Evolutionary conservation across 1,140 invertebrate species (phyloP).

Genomic region (Goniozus legneri): DNA sequence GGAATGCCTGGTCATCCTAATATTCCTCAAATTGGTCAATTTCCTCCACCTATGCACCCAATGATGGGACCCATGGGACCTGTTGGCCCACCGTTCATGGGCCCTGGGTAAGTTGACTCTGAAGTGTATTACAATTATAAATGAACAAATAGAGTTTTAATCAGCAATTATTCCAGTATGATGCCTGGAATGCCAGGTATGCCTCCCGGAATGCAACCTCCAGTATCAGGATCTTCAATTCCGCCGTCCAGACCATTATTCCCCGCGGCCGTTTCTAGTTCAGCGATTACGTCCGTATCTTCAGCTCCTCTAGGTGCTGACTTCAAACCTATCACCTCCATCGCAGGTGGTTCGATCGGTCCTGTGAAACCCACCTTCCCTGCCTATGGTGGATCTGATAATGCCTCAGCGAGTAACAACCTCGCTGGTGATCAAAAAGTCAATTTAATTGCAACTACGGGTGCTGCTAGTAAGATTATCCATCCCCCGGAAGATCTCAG

Average conservation of each 20-base stretch:
- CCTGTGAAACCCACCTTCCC: slow-evolving; percentile 73
- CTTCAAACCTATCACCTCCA: slow-evolving; percentile 61
- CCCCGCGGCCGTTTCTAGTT: slow-evolving; percentile 66
- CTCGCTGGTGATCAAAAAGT: slow-evolving; percentile 61
- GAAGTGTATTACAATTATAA: not conserved
- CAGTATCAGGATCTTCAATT: slow-evolving; percentile 59
- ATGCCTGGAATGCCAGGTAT: slow-evolving; percentile 56
- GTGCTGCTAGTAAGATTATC: slow-evolving; percentile 85
- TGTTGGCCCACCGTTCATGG: slow-evolving; percentile 69
- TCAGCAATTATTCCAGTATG: slow-evolving; percentile 43
- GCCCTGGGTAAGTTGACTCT: slow-evolving; percentile 58
- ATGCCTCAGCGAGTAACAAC: slow-evolving; percentile 41
- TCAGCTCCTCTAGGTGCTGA: slow-evolving; percentile 61
- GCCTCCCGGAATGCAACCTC: slow-evolving; percentile 57
- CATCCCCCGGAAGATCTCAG: slow-evolving; percentile 94
- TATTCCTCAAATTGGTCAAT: slow-evolving; percentile 61
- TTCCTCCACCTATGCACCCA: slow-evolving; percentile 57
- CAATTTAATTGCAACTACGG: slow-evolving; percentile 72
- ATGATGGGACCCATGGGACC: slow-evolving; percentile 72
- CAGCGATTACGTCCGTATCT: slow-evolving; percentile 56
- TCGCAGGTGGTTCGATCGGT: slow-evolving; percentile 52
- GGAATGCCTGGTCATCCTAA: slow-evolving; percentile 54
- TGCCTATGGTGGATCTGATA: slow-evolving; percentile 59
- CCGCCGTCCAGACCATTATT: slow-evolving; percentile 68
- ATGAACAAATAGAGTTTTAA: not conserved